Evolutionary conservation across 2,113 vertebrate species (phyloP), one percentile per base, ranked within the genome.

Genomic region (Daubentonia madagascariensis): DNA sequence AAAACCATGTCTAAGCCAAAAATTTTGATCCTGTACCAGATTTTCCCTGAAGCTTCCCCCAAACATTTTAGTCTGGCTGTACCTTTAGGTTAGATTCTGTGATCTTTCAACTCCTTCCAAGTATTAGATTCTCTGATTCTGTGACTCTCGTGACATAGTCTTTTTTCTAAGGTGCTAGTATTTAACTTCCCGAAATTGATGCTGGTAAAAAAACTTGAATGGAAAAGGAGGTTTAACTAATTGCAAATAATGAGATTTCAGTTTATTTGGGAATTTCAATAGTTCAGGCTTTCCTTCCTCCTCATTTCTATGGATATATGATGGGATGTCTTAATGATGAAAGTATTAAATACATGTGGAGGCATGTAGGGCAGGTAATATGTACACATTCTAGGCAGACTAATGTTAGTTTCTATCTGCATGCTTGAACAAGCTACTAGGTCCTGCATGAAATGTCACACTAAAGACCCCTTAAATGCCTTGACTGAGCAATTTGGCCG

Each of bases 401-500:
- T 90, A 45, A 85, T 92, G 84, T 54, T 95, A 50, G 48, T 95
- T 96, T 94, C 89, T 61, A 40, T 48, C 70, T 86, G 61, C 11
- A 35, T 52, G 68, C 61, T 86, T 81, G 86, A 94, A 92, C 76
- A 96, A 95, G 84, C 8, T 28, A 5, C 92, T 12, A 90, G 93
- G 93, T 93, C 92, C 65, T 57, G 79, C 48, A 16, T 68, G 76
- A 83, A 93, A 68, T 90, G 96, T 96, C 89, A 96, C 0, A 3
- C 93, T 92, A 50, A 97, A 97, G 95, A 96, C 45, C 45, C 57
- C 16, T 95, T 96, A 96, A 95, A 79, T 81, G 85, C 86, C 73
- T 90, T 97, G 92, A 92, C 68, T 25, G 97, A 94, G 78, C 96
- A 85, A 98, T 96, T 96, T 95, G 95, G 48, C 57, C 0, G 14